phyloP scores from a whole-genome alignment of 2,888 invertebrate genomes.

The Microlaimidae sp. region DNA sequence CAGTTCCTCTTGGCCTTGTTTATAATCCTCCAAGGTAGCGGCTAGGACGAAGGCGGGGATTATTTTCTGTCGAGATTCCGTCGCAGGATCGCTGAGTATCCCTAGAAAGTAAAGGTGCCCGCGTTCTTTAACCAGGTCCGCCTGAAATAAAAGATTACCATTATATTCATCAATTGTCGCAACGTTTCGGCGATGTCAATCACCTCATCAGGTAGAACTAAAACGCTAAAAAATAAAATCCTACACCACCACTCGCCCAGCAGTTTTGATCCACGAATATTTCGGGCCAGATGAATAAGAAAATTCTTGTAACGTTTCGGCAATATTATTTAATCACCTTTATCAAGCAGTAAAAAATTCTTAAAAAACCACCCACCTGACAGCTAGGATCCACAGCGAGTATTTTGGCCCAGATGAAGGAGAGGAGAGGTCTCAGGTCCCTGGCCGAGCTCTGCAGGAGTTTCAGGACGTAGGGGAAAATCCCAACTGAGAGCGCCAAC shows the following conservation, averaged over 20 bases:
- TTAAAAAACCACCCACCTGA: too few relatives aligned
- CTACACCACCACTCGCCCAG: too few relatives aligned
- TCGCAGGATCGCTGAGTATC: conserved; percentile 66
- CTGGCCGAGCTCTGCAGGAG: conserved; percentile 77
- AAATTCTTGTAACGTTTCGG: too few relatives aligned
- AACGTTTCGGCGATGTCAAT: too few relatives aligned
- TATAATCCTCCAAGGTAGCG: conserved; percentile 70
- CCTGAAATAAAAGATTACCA: too few relatives aligned
- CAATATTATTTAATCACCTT: too few relatives aligned
- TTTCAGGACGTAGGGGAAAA: conserved; percentile 94
- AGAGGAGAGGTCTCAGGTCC: conserved; percentile 74
- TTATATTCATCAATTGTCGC: too few relatives aligned
- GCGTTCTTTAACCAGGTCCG: conserved; percentile 47
- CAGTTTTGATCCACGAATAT: too few relatives aligned
- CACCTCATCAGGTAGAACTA: too few relatives aligned
- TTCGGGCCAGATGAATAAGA: too few relatives aligned
- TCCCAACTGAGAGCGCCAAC: conserved; percentile 77
- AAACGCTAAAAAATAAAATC: too few relatives aligned
- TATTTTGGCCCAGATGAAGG: conserved; percentile 98
- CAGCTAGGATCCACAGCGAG: conserved; percentile 85
- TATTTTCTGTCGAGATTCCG: conserved; percentile 67
- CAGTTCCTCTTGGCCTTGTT: conserved; percentile 53
- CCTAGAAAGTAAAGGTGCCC: conserved; percentile 51
- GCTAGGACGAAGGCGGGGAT: conserved; percentile 86
- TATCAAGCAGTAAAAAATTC: too few relatives aligned